Evolutionary conservation across 2,113 vertebrate species (phyloP), one percentile per base, ranked within the genome.

Genomic region (Sinocyclocheilus grahami): DNA sequence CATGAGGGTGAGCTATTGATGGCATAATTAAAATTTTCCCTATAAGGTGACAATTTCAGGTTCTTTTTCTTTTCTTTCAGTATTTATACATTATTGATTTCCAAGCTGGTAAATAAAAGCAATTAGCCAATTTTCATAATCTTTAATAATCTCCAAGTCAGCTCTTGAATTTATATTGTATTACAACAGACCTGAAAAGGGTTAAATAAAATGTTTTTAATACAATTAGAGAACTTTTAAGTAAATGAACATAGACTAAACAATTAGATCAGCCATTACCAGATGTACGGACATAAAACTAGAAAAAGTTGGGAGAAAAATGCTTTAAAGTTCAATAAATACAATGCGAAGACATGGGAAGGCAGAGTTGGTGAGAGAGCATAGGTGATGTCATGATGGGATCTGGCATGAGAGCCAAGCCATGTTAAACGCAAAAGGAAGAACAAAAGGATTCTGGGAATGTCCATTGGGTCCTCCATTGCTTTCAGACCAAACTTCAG

Each of bases 401-500:
- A 7, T 63, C 30, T 37, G 62, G 71, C 12, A 16, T 67, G n/a
- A 78, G 69, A 46, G 55, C 53, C 55, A 75, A 82, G 78, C 75
- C n/a, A 39, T 65, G 84, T 53, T 85, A 85, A 86, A 87, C 20
- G 60, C 22, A 85, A 76, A 84, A 85, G 63, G 83, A 60, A 87
- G 89, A 90, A 87, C 85, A 85, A 83, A 90, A 87, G 85, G 76
- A 86, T 80, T 85, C 27, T 24, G 42, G 60, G 78, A 90, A 88
- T 86, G 85, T 90, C 89, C 82, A 81, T 82, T 65, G 82, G 86
- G 84, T 37, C 86, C 24, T 77, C 63, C 78, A 75, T 87, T 91
- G 84, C 87, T 87, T 89, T 85, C 87, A 87, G 83, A 79, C 84
- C 85, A 90, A 88, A 86, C 88, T 90, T 90, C 87, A 90, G 82